Base-by-base conservation (phyloP, 2,113 vertebrate genomes). In the Lethenteron camtschaticum region DNA sequence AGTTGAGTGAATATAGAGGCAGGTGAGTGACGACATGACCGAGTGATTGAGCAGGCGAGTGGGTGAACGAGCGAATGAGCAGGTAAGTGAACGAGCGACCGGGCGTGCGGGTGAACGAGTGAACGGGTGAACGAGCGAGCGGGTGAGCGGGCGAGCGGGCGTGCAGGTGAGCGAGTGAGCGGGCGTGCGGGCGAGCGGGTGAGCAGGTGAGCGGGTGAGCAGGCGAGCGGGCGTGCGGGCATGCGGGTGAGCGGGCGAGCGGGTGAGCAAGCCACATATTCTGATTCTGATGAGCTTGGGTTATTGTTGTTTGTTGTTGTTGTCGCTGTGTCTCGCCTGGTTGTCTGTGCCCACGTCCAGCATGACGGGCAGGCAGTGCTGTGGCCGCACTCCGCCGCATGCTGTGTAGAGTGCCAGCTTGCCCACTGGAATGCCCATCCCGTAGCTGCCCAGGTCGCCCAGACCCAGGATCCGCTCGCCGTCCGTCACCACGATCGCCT, bases 261-360 rank as follows among this genome's bases (percentile, higher is more conserved):
- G 59, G 16, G 59, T 7, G 59, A 63, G 59, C 4, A 8, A 8
- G 8, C 13, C 4, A 63, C 41, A 41, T 41, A 41, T 41, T 41
- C 41, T 41, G 41, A 41, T 41, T 41, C 41, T 41, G 41, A 41
- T 41, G 41, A 41, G 41, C 6, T 41, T 41, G 41, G 41, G 5
- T 41, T 41, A 5, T 41, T 41, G 41, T 41, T 41, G 41, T 41
- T 41, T 41, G 41, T 41, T 41, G 41, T 41, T 41, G 41, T 41
- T 41, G 41, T 41, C 41, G 41, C 41, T 41, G 41, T 41, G 41
- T 1, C 41, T 75, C 79, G 83, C 91, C 90, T 95, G 82, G 0
- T 99, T 99, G 81, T 96, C 85, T 6, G 90, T 99, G 79, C 94
- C 92, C 3, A 96, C 89, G n/a, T 99, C 94, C 74, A 99, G 81